Evolutionary conservation across 1,140 invertebrate genomes (phyloP).

Genomic region (Bombus confusus): DNA sequence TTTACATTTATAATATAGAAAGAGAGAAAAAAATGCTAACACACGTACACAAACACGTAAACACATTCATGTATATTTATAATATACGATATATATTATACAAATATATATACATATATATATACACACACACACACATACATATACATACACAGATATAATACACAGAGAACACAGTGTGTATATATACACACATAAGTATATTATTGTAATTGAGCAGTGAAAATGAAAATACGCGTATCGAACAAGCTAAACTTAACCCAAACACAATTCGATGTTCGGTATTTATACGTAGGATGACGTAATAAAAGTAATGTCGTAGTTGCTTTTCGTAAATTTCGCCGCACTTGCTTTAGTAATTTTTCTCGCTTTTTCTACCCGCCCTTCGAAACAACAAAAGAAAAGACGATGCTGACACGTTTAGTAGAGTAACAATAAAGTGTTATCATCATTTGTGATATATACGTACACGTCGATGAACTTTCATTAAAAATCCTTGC

Average conservation of each 20-base stretch:
- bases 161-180: background rate
- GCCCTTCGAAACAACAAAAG: conserved; percentile 27
- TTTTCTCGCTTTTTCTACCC: conserved; percentile 59
- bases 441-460: conserved; percentile 46
- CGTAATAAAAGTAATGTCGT: conserved; percentile 65
- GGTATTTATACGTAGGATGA: conserved; percentile 61
- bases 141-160: background rate
- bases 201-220: conserved; percentile 61
- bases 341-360: conserved; percentile 54
- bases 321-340: conserved; percentile 59
- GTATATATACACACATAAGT: conserved; percentile 5
- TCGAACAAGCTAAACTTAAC: conserved; percentile 36
- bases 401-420: conserved; percentile 35
- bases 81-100: conserved; percentile 12
- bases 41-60: background rate
- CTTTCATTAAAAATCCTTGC: conserved; percentile 34
- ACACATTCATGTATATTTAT: conserved; percentile 30
- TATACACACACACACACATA: background rate
- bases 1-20: conserved; percentile 61
- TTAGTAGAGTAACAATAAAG: conserved; percentile 61
- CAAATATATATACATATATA: background rate
- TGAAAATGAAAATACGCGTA: conserved; percentile 41
- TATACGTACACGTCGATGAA: conserved; percentile 24
- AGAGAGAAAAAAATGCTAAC: conserved; percentile 27
- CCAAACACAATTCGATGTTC: conserved; percentile 36